Percentiles rank a stretch among this genome's conserved stretches.
phyloP scores from a whole-genome alignment of 2,888 invertebrate species.

The Drosophila neutralis region DNA sequence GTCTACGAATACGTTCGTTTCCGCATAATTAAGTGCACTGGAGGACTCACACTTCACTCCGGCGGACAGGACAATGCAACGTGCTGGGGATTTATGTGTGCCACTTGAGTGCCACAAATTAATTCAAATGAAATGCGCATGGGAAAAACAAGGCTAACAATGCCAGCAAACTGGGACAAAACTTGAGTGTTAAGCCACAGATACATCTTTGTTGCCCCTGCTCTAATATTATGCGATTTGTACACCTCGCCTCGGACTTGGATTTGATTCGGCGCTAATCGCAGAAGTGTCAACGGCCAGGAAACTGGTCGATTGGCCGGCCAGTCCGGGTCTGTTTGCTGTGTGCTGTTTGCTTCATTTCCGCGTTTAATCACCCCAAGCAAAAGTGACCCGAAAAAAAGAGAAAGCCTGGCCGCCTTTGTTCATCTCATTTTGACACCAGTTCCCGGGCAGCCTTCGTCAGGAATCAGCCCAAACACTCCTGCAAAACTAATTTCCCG shows the following conservation, averaged over 20 bases:
- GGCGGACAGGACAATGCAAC: slow-evolving; percentile 35
- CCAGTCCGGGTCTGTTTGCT: slow-evolving; percentile 11
- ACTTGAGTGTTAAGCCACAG: slow-evolving; percentile 46
- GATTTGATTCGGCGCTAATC: slow-evolving; percentile 78
- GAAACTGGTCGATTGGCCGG: slow-evolving; percentile 37
- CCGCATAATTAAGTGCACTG: slow-evolving; percentile 76
- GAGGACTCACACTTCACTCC: slow-evolving; percentile 43
- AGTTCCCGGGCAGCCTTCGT: slow-evolving; percentile 18
- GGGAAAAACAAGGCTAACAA: slow-evolving; percentile 25
- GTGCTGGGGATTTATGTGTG: slow-evolving; percentile 71
- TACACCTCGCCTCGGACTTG: slow-evolving; percentile 75
- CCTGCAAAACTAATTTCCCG: slow-evolving; percentile 80
- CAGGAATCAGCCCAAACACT: slow-evolving; percentile 46
- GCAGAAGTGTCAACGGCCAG: slow-evolving; percentile 67
- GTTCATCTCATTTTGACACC: slow-evolving; percentile 66
- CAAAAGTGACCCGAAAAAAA: slow-evolving; percentile 12
- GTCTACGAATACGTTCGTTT: slow-evolving; percentile 42
- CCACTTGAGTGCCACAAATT: slow-evolving; percentile 82
- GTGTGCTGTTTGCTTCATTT: slow-evolving; percentile 60
- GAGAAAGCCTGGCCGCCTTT: slow-evolving; percentile 33
- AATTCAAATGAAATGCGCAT: slow-evolving; percentile 77
- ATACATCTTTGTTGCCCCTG: slow-evolving; percentile 24
- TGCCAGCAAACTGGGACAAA: slow-evolving; percentile 28
- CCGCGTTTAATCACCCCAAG: slow-evolving; percentile 74
- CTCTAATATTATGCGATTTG: slow-evolving; percentile 72